Conservation (phyloP, 2,888 invertebrate genomes). For the Hermodice carunculata region DNA sequence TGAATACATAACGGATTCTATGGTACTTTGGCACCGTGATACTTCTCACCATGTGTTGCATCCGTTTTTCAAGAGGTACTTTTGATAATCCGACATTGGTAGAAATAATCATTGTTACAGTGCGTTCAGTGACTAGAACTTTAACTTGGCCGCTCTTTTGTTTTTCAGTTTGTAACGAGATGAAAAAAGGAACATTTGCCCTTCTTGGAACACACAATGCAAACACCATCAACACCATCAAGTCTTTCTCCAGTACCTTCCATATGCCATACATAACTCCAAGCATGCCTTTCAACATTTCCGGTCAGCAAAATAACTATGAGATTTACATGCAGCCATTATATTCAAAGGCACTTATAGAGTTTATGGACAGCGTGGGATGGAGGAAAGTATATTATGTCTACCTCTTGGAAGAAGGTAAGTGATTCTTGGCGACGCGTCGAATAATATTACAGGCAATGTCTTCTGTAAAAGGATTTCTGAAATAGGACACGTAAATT, state of each 20-base stretch:
- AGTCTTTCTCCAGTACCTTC: constrained; percentile 60
- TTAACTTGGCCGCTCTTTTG: too few relatives aligned
- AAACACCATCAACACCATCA: constrained; percentile 57
- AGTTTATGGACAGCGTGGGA: constrained; percentile 91
- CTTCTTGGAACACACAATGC: constrained; percentile 56
- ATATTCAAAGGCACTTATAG: constrained; percentile 94
- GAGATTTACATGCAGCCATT: constrained; percentile 84
- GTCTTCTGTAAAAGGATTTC: too few relatives aligned
- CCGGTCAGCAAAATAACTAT: constrained; percentile 43
- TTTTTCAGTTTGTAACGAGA: constrained; percentile 59
- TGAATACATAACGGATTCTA: too few relatives aligned
- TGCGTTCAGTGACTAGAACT: too few relatives aligned
- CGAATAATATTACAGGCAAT: too few relatives aligned
- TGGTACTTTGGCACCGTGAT: too few relatives aligned
- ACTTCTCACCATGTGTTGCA: too few relatives aligned
- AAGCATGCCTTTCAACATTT: constrained; percentile 50
- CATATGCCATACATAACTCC: constrained; percentile 62
- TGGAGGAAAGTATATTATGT: constrained; percentile 92
- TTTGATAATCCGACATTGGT: too few relatives aligned
- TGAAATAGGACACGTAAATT: too few relatives aligned
- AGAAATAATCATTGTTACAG: too few relatives aligned
- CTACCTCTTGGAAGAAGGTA: constrained; percentile 81
- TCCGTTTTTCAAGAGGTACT: too few relatives aligned
- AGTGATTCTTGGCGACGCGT: too few relatives aligned
- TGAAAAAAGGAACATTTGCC: constrained; percentile 53